These are phyloP conservation scores for Pelodytes ibericus DNA, from an alignment of 2,797 vertebrate genomes.

Conservation along the genomic window DNA sequence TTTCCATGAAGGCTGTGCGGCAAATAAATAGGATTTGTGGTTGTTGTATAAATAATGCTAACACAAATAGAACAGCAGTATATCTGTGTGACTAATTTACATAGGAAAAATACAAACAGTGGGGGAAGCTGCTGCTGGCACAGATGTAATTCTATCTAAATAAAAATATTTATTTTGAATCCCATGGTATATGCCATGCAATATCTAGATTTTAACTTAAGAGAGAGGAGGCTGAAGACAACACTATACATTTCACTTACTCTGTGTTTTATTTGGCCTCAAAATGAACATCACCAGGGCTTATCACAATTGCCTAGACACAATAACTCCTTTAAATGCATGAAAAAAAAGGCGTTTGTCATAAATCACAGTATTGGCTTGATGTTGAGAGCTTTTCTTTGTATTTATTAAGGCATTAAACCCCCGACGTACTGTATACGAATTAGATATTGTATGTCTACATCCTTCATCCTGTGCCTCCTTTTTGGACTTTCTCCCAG, in stretches of 20 bases:
- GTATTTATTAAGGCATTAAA: constrained; percentile 49
- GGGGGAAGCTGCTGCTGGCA: too few species aligned
- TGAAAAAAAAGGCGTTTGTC: neutral
- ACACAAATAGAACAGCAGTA: too few species aligned
- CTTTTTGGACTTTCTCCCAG: constrained; percentile 49
- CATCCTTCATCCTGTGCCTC: constrained; percentile 31
- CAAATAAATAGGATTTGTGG: too few species aligned
- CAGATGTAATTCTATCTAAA: too few species aligned
- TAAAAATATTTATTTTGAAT: too few species aligned
- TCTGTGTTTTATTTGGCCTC: constrained; percentile 21
- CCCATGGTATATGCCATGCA: too few species aligned
- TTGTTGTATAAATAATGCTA: too few species aligned
- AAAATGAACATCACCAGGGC: constrained; percentile 32
- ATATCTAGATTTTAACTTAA: too few species aligned
- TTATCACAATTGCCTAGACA: constrained; percentile 23
- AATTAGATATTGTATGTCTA: constrained; percentile 39
- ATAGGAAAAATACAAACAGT: too few species aligned
- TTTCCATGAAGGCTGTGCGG: too few species aligned
- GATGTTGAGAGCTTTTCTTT: constrained; percentile 17
- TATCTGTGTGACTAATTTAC: too few species aligned
- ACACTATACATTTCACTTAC: constrained; percentile 5
- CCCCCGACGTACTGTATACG: constrained; percentile 26
- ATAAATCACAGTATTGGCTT: constrained; percentile 6
- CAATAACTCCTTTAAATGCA: constrained; percentile 19
- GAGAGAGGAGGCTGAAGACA: too few species aligned